Evolutionary conservation across 2,888 invertebrate genomes (phyloP), one percentile per base, ranked within the genome.

Genomic region (Eupithecia vulgata): DNA sequence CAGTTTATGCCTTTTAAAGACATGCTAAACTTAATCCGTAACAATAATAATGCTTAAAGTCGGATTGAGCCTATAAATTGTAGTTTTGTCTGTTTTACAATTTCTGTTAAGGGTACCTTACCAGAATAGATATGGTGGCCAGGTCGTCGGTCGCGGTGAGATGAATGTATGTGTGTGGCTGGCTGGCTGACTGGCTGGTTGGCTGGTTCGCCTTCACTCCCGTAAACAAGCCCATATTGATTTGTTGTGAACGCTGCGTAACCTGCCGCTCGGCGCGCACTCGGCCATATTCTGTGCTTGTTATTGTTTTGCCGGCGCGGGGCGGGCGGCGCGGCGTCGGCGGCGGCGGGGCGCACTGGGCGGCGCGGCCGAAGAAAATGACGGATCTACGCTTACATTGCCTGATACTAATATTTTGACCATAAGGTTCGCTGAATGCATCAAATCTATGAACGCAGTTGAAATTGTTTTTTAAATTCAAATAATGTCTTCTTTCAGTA

Each of bases 181-280:
- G 30, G 2, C 30, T 30, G 30, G 30, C 4, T 30, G 4, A 4
- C 30, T 30, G 30, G 30, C 30, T 30, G 30, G 30, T 30, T 30
- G 30, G 30, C 30, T 4, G 30, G 30, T 4, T 4, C 30, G 30
- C 1, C 30, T 30, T 3, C 10, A 5, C 37, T 25, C 17, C 30
- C 45, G 78, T 78, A 78, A 78, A 78, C 78, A 78, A 75, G 75
- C 65, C 48, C 62, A 64, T 78, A 76, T 76, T 74, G 78, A 76
- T 78, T 75, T 72, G 74, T 73, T 61, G 67, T 71, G 71, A 17
- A 59, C 71, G 69, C 69, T 64, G 17, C 21, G 30, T 67, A 15
- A 25, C 4, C 52, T 67, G 70, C 68, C 25, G 35, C 21, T 3
- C 21, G 0, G 3, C 21, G 10, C 52, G n/a, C 52, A 52, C 52